phyloP scores from a whole-genome alignment of 2,888 invertebrate genomes.

The Chydorus sphaericus region DNA sequence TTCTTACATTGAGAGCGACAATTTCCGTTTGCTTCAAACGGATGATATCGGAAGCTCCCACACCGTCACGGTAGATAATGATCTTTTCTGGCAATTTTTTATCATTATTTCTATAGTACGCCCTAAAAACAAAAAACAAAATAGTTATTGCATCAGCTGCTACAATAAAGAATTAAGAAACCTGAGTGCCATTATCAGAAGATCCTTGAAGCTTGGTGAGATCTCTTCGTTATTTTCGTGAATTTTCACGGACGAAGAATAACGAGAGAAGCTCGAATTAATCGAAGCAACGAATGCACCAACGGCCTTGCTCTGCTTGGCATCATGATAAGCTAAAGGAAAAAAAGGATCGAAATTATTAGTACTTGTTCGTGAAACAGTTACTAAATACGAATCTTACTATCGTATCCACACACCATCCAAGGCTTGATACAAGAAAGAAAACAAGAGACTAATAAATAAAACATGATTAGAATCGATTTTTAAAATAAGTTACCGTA shows the following conservation, averaged over 20 bases:
- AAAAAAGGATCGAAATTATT: too few relatives aligned
- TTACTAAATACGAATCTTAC: too few relatives aligned
- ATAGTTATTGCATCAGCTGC: background rate
- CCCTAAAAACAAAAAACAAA: background rate
- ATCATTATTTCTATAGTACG: background rate
- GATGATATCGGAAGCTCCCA: constrained; percentile 78
- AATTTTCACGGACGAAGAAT: constrained; percentile 53
- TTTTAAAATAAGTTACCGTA: too few relatives aligned
- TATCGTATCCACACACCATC: too few relatives aligned
- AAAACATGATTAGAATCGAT: too few relatives aligned
- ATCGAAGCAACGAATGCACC: constrained; percentile 67
- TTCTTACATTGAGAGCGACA: background rate
- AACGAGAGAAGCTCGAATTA: constrained; percentile 42
- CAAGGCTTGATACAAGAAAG: too few relatives aligned
- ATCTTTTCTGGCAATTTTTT: constrained; percentile 47
- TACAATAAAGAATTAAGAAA: background rate
- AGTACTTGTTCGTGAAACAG: too few relatives aligned
- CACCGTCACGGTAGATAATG: constrained; percentile 79
- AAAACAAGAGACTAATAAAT: too few relatives aligned
- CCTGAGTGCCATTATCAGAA: background rate
- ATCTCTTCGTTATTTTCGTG: constrained; percentile 64
- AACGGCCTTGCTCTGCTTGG: constrained; percentile 39
- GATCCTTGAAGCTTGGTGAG: background rate
- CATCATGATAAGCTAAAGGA: constrained; percentile 50
- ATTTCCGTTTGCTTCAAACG: constrained; percentile 43